Conservation (phyloP, 2,888 invertebrate species). For the Polyommatus iphigenia region DNA sequence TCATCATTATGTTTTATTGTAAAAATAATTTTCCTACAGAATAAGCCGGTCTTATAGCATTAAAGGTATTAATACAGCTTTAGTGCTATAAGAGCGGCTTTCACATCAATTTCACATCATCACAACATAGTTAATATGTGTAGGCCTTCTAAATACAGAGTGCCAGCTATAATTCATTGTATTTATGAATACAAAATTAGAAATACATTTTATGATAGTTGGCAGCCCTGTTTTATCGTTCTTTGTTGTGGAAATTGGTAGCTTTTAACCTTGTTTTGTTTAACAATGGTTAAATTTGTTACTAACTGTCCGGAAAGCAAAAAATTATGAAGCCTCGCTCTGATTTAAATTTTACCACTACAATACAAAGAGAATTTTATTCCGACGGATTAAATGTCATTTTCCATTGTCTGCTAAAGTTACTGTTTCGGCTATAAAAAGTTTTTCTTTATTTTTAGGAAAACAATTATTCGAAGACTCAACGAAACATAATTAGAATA, state of each 20-base stretch:
- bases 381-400: slow-evolving; percentile 10
- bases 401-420: slow-evolving; percentile 14
- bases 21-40: not conserved
- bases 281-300: slow-evolving; percentile 35
- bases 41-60: not conserved
- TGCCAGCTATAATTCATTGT: not conserved
- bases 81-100: too few species aligned
- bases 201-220: slow-evolving; percentile 15
- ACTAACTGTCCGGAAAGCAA: slow-evolving; percentile 29
- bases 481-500: not conserved
- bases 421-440: slow-evolving; percentile 12
- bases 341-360: slow-evolving; percentile 18
- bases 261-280: slow-evolving; percentile 41
- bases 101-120: not conserved
- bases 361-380: slow-evolving; percentile 2
- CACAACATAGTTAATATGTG: not conserved
- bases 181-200: not conserved
- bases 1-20: too few species aligned
- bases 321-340: slow-evolving; percentile 28
- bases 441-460: not conserved
- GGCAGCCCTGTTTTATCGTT: slow-evolving; percentile 56
- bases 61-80: not conserved
- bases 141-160: not conserved
- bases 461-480: not conserved
- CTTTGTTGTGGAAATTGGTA: slow-evolving; percentile 61